These are phyloP conservation scores for Pipistrellus kuhlii DNA, from an alignment of 2,797 vertebrate genomes.

Conservation along the genomic window DNA sequence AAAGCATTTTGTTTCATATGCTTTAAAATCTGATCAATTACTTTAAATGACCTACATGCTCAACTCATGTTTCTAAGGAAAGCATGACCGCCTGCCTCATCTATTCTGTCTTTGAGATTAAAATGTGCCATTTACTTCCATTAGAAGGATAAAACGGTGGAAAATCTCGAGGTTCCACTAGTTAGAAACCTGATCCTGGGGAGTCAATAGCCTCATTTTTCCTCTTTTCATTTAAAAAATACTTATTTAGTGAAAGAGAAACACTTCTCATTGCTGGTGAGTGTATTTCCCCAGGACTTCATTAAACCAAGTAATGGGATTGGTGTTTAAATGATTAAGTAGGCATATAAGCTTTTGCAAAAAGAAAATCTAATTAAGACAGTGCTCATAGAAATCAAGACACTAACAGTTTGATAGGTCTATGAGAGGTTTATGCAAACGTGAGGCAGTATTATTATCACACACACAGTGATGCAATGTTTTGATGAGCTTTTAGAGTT, in stretches of 20 bases:
- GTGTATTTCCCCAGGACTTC: slow-evolving; percentile 17
- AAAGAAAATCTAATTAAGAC: slow-evolving; percentile 67
- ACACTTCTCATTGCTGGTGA: not conserved
- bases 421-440: not conserved
- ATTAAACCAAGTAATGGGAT: slow-evolving; percentile 53
- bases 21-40: slow-evolving; percentile 26
- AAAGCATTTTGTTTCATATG: not conserved
- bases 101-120: not conserved
- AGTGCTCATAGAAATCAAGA: slow-evolving; percentile 17
- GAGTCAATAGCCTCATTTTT: slow-evolving; percentile 39
- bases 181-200: not conserved
- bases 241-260: slow-evolving; percentile 27
- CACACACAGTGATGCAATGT: not conserved
- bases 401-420: not conserved
- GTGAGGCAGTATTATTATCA: not conserved
- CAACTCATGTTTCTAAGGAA: not conserved
- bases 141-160: not conserved
- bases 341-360: slow-evolving; percentile 30
- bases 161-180: not conserved
- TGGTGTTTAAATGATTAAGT: slow-evolving; percentile 56
- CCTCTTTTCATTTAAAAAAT: slow-evolving; percentile 60
- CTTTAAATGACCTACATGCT: not conserved
- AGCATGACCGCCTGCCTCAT: not conserved
- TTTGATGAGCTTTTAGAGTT: not conserved
- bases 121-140: slow-evolving; percentile 24